Evolutionary conservation across 2,888 invertebrate genomes (phyloP).

Genomic region (Acronicta psi): DNA sequence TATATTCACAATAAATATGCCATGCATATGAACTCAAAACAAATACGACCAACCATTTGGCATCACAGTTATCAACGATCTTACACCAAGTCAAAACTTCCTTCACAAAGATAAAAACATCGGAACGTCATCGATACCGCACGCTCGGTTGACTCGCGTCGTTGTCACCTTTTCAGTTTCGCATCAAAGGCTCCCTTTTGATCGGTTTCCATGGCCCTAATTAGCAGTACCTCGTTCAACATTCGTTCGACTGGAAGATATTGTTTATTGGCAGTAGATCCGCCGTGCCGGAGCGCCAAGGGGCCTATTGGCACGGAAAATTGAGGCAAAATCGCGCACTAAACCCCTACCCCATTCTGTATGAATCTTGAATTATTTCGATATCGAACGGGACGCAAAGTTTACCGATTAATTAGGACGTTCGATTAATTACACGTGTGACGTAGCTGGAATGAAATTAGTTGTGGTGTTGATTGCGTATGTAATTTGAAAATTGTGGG

Average conservation of each 20-base stretch:
- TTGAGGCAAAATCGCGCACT: slow-evolving; percentile 79
- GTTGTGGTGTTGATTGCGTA: slow-evolving; percentile 36
- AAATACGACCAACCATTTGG: not conserved
- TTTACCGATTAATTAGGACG: slow-evolving; percentile 47
- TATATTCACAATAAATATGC: too few relatives aligned
- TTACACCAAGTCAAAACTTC: slow-evolving; percentile 26
- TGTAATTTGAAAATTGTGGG: slow-evolving; percentile 15
- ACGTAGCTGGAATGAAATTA: slow-evolving; percentile 31
- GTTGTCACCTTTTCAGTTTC: slow-evolving; percentile 83
- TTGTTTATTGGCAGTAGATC: slow-evolving; percentile 87
- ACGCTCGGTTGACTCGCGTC: slow-evolving; percentile 67
- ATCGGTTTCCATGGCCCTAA: slow-evolving; percentile 84
- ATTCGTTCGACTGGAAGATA: slow-evolving; percentile 82
- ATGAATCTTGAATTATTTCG: slow-evolving; percentile 66
- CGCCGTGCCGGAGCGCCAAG: slow-evolving; percentile 68
- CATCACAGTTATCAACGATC: slow-evolving; percentile 2
- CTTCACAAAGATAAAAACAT: slow-evolving; percentile 38
- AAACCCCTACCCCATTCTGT: slow-evolving; percentile 64
- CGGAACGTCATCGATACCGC: slow-evolving; percentile 54
- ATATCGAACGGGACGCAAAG: slow-evolving; percentile 37
- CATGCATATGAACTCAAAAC: too few relatives aligned
- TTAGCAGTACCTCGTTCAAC: slow-evolving; percentile 82
- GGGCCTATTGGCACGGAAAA: slow-evolving; percentile 82
- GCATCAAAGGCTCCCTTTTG: slow-evolving; percentile 84
- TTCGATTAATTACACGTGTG: slow-evolving; percentile 45